phyloP scores from a whole-genome alignment of 2,797 vertebrate genomes.

The Sitta carolinensis region DNA sequence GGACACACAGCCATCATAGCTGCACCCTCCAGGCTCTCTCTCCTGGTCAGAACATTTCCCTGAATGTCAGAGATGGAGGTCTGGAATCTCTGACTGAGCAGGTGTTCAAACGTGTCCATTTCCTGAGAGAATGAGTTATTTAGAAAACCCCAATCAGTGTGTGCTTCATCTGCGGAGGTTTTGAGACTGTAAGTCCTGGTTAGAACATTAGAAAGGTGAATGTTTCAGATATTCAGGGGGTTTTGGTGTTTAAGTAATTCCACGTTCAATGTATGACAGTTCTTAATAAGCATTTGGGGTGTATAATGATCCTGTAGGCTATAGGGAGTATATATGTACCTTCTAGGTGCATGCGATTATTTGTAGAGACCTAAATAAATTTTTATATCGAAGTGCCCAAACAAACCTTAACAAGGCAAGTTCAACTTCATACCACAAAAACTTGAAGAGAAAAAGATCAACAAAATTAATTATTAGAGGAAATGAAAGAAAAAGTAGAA shows the following conservation, averaged over 20 bases:
- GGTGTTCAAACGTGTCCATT: not conserved
- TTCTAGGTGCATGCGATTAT: not conserved
- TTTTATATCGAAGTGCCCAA: not conserved
- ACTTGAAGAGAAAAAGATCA: slow-evolving; percentile 20
- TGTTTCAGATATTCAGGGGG: not conserved
- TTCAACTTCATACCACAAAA: slow-evolving; percentile 28
- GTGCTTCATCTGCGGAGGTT: not conserved
- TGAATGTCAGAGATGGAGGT: not conserved
- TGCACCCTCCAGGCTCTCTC: not conserved
- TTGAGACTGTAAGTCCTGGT: not conserved
- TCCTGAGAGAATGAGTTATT: not conserved
- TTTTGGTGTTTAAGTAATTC: not conserved
- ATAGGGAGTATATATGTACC: not conserved
- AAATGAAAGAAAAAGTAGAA: slow-evolving; percentile 26
- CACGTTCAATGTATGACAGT: not conserved
- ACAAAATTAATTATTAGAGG: slow-evolving; percentile 11
- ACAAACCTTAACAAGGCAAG: slow-evolving; percentile 4
- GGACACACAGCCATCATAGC: rapidly evolving
- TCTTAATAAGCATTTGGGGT: not conserved
- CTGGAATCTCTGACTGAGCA: not conserved
- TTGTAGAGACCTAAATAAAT: not conserved
- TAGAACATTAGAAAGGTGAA: not conserved
- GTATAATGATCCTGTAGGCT: not conserved
- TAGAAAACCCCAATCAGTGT: rapidly evolving
- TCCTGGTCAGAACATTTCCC: not conserved